Percentiles rank a stretch among this genome's conserved stretches.
These are phyloP conservation scores for Caenorhabditis sulstoni DNA, from an alignment of 2,888 invertebrate genomes.

Conservation along the genomic window DNA sequence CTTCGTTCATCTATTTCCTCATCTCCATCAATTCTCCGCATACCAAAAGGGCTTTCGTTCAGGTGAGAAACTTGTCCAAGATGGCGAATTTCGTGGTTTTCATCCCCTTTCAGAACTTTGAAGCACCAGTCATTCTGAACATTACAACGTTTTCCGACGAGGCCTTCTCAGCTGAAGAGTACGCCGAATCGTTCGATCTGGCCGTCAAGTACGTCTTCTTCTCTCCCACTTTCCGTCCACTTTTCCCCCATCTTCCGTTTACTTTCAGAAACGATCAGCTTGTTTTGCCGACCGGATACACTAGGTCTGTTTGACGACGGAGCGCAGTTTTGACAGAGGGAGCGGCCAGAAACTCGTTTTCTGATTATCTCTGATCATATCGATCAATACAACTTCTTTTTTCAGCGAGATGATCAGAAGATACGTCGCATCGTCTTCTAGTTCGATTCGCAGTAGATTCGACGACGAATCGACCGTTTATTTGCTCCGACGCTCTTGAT, in stretches of 20 bases:
- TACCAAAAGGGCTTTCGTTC: conserved; percentile 7
- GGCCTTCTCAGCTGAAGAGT: conserved; percentile 33
- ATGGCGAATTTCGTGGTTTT: background rate
- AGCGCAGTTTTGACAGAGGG: background rate
- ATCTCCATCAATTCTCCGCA: conserved; percentile 31
- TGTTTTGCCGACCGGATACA: conserved; percentile 41
- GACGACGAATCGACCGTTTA: conserved; percentile 21
- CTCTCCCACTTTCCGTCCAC: background rate
- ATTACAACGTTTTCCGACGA: conserved; percentile 47
- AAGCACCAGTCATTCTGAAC: conserved; percentile 36
- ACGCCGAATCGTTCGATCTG: conserved; percentile 42
- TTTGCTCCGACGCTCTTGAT: conserved; percentile 21
- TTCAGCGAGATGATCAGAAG: conserved; percentile 35
- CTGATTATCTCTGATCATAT: background rate
- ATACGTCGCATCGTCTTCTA: conserved; percentile 13
- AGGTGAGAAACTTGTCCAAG: conserved; percentile 7
- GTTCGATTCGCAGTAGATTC: conserved; percentile 6
- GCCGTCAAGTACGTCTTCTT: conserved; percentile 46
- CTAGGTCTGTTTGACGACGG: conserved; percentile 15
- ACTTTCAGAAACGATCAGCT: conserved; percentile 51
- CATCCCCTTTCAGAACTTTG: conserved; percentile 28
- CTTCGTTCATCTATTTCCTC: conserved; percentile 49
- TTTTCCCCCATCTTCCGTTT: conserved; percentile 3
- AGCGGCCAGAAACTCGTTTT: background rate
- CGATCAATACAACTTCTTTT: conserved; percentile 8